Base-by-base conservation (phyloP, 2,888 invertebrate species). In the Euplagia quadripunctaria region DNA sequence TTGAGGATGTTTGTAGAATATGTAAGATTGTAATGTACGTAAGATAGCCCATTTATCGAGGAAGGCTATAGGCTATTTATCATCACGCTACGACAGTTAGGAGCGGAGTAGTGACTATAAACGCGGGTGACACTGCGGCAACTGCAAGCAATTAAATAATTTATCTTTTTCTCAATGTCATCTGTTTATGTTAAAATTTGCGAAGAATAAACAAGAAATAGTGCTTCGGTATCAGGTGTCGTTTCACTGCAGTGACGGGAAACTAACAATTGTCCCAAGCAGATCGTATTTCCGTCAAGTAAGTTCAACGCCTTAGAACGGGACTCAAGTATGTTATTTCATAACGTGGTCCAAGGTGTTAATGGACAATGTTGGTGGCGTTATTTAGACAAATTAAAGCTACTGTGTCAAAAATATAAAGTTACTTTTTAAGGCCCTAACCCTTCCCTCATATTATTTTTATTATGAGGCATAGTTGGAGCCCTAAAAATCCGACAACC, bases 221-320 rank as follows among this genome's bases (percentile, higher is more conserved):
- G 31, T 61, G 20, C 58, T 31, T 4, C 20, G 58, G 58, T 12
- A 61, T 31, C 58, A 61, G 31, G 20, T 31, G 11, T 61, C n/a
- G 31, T 31, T 31, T 55, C 1, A 17, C 11, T 31, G 20, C 58
- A 12, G 58, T 31, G 4, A 31, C 12, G 14, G 31, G 58, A 20
- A 11, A 20, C 20, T 31, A 4, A 61, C 12, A 12, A 9, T 20
- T 55, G 20, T 31, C 12, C 11, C 31, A 61, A 31, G 31, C 31
- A 11, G 20, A 31, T 61, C 58, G 12, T 14, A 31, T 61, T 58
- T 17, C 58, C 2, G 58, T 49, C 58, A 17, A 16, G 16, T 61
- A 58, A 68, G 68, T 68, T 51, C 66, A 41, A 46, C 31, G 66
- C 17, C 66, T 51, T 5, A 4, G n/a, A 68, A 68, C 68, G 68